phyloP scores from a whole-genome alignment of 2,888 invertebrate species.

The Gymnoscelis rufifasciata region DNA sequence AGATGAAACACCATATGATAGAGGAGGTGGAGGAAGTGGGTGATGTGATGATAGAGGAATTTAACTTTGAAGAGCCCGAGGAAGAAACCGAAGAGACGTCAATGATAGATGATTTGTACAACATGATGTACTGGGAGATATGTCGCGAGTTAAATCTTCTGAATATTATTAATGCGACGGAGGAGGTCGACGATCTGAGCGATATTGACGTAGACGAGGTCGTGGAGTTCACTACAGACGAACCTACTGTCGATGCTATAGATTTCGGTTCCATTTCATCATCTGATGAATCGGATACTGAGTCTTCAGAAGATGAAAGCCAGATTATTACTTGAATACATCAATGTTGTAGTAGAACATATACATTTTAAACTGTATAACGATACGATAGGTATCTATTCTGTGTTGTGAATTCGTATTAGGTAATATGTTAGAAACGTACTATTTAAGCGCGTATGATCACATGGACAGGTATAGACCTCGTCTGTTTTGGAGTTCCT shows the following conservation, averaged over 20 bases:
- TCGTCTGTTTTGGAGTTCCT: too few species aligned
- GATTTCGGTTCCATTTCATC: background rate
- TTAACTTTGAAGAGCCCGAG: background rate
- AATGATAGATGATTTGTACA: constrained; percentile 2
- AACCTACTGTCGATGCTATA: constrained; percentile 2
- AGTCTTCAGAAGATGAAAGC: background rate
- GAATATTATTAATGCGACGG: constrained; percentile 1
- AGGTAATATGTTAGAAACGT: too few species aligned
- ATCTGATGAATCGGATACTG: background rate
- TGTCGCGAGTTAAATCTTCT: constrained; percentile 4
- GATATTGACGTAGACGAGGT: constrained; percentile 4
- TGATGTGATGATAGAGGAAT: background rate
- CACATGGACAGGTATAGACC: too few species aligned
- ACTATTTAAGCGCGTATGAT: too few species aligned
- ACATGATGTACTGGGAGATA: constrained; percentile 4
- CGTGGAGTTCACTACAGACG: constrained; percentile 1
- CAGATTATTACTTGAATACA: too few species aligned
- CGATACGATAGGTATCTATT: too few species aligned
- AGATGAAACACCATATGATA: background rate
- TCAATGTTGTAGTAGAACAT: background rate
- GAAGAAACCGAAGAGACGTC: background rate
- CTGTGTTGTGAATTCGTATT: too few species aligned
- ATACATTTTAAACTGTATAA: background rate
- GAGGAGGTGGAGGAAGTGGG: constrained; percentile 1
- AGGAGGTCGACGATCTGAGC: background rate